Conservation (phyloP, 2,888 invertebrate genomes). For the Eristalis arbustorum region DNA sequence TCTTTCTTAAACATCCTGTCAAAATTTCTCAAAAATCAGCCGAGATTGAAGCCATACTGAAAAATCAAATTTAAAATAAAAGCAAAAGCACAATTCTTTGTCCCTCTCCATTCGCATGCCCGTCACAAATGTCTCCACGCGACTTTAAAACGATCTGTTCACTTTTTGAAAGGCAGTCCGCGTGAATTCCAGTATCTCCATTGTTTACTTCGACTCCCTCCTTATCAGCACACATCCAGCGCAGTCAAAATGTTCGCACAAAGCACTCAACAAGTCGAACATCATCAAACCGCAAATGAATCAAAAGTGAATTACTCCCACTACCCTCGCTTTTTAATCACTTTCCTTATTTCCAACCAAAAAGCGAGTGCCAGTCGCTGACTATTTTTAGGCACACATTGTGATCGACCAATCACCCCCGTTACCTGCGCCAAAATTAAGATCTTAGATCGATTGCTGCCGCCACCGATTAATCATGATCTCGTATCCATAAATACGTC, state of each 20-base stretch:
- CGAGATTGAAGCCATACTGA: background rate
- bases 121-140: background rate
- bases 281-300: background rate
- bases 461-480: background rate
- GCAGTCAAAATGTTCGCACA: background rate
- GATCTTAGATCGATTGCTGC: background rate
- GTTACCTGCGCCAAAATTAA: background rate
- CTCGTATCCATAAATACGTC: background rate
- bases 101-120: background rate
- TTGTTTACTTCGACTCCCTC: background rate
- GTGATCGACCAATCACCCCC: background rate
- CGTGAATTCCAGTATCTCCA: background rate
- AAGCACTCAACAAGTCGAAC: background rate
- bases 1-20: background rate
- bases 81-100: background rate
- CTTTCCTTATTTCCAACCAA: background rate
- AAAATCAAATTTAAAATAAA: background rate
- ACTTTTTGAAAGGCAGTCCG: background rate
- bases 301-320: background rate
- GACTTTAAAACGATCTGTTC: background rate
- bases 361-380: background rate
- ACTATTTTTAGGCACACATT: background rate
- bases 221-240: background rate
- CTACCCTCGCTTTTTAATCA: background rate
- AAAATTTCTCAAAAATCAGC: background rate